Conservation (phyloP, 2,888 invertebrate genomes). For the Lordiphosa fenestrarum region DNA sequence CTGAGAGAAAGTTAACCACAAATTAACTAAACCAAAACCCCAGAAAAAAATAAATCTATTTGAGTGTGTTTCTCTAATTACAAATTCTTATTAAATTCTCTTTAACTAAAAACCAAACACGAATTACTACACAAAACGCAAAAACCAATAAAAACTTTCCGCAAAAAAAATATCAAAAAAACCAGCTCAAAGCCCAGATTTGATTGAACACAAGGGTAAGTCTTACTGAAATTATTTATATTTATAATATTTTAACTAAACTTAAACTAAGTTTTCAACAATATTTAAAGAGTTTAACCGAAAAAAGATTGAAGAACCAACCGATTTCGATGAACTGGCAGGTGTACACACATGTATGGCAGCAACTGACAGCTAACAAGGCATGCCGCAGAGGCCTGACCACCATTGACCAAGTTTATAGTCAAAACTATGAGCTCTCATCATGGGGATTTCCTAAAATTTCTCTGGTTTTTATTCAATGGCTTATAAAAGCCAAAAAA, state of each 20-base stretch:
- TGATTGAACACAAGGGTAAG: constrained; percentile 42
- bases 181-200: constrained; percentile 34
- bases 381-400: too few relatives aligned
- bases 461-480: too few relatives aligned
- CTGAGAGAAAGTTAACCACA: constrained; percentile 21
- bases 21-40: constrained; percentile 9
- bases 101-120: constrained; percentile 6
- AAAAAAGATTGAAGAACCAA: too few relatives aligned
- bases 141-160: constrained; percentile 5
- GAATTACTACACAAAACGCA: background rate
- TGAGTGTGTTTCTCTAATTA: constrained; percentile 33
- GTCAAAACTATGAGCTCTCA: too few relatives aligned
- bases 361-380: too few relatives aligned
- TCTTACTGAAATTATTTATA: background rate
- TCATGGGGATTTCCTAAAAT: too few relatives aligned
- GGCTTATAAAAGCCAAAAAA: background rate
- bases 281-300: too few relatives aligned
- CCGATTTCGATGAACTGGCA: too few relatives aligned
- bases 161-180: constrained; percentile 8
- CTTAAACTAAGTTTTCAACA: background rate
- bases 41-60: constrained; percentile 5
- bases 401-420: too few relatives aligned
- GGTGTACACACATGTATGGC: too few relatives aligned
- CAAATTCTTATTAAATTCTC: constrained; percentile 29
- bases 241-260: too few relatives aligned